Conservation (phyloP, 2,888 invertebrate species). For the Capitulum mitella region DNA sequence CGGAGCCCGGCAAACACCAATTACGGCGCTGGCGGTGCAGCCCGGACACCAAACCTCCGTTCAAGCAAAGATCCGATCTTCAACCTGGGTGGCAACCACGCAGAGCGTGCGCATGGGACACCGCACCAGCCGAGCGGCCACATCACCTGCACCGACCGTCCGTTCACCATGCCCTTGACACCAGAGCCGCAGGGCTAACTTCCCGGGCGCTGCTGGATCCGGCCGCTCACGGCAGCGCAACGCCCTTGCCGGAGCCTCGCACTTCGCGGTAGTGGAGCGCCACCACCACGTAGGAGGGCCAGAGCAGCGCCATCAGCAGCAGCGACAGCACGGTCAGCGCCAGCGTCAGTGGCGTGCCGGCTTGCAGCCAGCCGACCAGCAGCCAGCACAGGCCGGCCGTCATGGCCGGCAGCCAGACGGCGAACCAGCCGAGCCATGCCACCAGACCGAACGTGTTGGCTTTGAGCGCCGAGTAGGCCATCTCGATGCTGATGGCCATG, state of each 20-base stretch:
- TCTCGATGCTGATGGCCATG: background rate
- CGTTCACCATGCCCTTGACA: too few species aligned
- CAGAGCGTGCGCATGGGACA: too few species aligned
- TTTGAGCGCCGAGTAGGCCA: background rate
- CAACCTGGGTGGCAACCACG: too few species aligned
- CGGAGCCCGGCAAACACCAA: too few species aligned
- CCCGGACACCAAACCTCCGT: too few species aligned
- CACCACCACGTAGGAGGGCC: background rate
- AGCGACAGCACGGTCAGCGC: background rate
- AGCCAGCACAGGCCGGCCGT: background rate
- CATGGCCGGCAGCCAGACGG: conserved; percentile 6
- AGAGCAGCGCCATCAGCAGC: conserved; percentile 2
- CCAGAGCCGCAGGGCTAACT: too few species aligned
- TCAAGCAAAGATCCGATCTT: too few species aligned
- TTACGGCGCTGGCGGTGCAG: too few species aligned
- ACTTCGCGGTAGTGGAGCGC: background rate
- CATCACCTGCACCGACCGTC: too few species aligned
- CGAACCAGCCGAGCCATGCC: conserved; percentile 11
- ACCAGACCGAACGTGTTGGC: background rate
- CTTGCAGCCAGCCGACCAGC: background rate
- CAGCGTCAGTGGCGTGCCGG: background rate
- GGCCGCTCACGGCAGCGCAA: too few species aligned
- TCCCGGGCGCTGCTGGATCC: too few species aligned
- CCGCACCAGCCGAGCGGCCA: too few species aligned
- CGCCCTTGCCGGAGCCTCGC: background rate